Evolutionary conservation across 2,797 vertebrate genomes (phyloP).

Genomic region (Macrochelys suwanniensis): DNA sequence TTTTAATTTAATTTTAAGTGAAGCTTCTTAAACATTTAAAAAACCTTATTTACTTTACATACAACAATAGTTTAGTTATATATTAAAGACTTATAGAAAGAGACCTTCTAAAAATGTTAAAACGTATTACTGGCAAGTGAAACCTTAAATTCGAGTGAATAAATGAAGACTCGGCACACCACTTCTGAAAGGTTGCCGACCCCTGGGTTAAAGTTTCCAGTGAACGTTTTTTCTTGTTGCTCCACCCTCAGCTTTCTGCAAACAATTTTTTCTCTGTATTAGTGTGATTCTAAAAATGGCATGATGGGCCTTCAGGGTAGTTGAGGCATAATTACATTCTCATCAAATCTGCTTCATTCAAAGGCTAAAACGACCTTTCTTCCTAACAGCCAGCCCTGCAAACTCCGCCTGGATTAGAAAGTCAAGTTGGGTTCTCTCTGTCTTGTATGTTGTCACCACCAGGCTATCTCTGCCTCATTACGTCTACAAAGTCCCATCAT

Average conservation of each 20-base stretch:
- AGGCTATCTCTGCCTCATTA: background rate
- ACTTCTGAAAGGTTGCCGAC: too few species aligned
- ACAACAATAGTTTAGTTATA: too few species aligned
- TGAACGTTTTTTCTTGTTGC: background rate
- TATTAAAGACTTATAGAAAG: too few species aligned
- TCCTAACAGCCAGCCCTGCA: background rate
- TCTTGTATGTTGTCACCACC: accelerated
- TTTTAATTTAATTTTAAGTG: too few species aligned
- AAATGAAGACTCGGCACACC: too few species aligned
- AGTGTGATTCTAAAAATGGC: background rate
- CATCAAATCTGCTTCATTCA: background rate
- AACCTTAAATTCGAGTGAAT: too few species aligned
- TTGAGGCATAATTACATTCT: background rate
- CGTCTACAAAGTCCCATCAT: background rate
- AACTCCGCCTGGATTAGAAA: background rate
- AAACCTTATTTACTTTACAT: too few species aligned
- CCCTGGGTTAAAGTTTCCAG: background rate
- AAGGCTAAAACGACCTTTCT: background rate
- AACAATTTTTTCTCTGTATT: background rate
- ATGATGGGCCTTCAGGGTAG: accelerated
- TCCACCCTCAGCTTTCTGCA: background rate
- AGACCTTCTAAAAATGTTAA: too few species aligned
- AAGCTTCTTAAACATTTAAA: too few species aligned
- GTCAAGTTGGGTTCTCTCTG: background rate
- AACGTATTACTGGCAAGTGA: too few species aligned